Evolutionary conservation across 2,113 vertebrate genomes (phyloP), one percentile per base, ranked within the genome.

Genomic region (Anser cygnoides): DNA sequence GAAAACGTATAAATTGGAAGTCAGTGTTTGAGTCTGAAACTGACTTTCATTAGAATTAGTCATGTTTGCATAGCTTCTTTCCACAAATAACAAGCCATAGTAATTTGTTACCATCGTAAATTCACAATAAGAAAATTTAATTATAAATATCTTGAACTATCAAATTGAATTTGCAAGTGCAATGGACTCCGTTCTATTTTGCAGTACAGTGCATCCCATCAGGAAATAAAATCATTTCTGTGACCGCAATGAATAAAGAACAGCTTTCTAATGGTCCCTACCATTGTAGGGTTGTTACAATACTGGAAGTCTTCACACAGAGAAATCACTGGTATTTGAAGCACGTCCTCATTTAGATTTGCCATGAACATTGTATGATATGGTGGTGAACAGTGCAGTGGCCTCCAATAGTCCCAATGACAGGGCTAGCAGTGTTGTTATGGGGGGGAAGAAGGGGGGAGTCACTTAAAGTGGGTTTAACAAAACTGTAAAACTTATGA

Each of bases 221-320:
- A 90, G 54, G 39, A 82, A 85, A 83, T 43, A 35, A 87, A 92
- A 87, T 19, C 58, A 79, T 20, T 54, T 46, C 66, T 78, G 37
- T 39, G 21, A 75, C 41, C 68, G 39, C 55, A 80, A 50, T 10
- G 44, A 96, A 83, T 10, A 66, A 84, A 85, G 49, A 91, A 23
- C n/a, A 35, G 58, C 62, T 66, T 93, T 85, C 41, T 41, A 72
- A 18, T 3, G 10, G 9, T 72, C 35, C 20, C 8, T 71, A 37
- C 50, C 39, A 7, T 75, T 41, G 9, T 5, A 85, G 25, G 23
- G 16, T n/a, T 65, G 35, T 58, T 92, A 61, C 31, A 79, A 31
- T 10, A 58, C 3, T 50, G 35, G 19, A 54, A 90, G 26, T 5
- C 13, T 31, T 72, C 4, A 61, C 11, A 33, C 0, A 61, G 18